Conservation (phyloP, 1,140 invertebrate species). For the Cyclargus thomasi region DNA sequence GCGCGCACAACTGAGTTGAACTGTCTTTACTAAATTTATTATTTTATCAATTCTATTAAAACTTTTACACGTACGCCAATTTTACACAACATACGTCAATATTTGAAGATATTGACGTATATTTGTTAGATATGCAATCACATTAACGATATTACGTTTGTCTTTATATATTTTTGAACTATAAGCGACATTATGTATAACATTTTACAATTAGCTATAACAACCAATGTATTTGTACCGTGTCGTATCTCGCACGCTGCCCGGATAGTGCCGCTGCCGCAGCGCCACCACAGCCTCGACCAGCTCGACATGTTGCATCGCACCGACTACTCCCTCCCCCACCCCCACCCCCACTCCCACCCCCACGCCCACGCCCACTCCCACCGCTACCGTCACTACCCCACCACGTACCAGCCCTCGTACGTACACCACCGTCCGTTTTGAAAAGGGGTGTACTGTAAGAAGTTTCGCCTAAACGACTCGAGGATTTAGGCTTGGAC, state of each 20-base stretch:
- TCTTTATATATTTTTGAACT: too few relatives aligned
- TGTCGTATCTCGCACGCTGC: conserved; percentile 53
- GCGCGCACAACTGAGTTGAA: too few relatives aligned
- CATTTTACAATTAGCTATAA: too few relatives aligned
- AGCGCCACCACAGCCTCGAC: conserved; percentile 66
- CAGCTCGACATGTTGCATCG: conserved; percentile 66
- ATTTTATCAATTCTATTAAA: too few relatives aligned
- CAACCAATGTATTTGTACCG: conserved; percentile 5
- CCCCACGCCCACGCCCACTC: conserved; percentile 42
- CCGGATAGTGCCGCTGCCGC: conserved; percentile 41
- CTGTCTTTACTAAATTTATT: too few relatives aligned
- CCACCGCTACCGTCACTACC: conserved; percentile 34
- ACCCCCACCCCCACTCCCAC: conserved; percentile 40
- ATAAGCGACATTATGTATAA: too few relatives aligned
- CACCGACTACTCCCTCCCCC: conserved; percentile 45
- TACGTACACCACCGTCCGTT: conserved; percentile 68
- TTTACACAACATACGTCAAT: too few relatives aligned
- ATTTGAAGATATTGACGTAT: too few relatives aligned
- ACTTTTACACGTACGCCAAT: too few relatives aligned
- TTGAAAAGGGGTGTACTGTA: conserved; percentile 71
- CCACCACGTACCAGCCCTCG: conserved; percentile 53
- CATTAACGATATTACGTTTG: too few relatives aligned
- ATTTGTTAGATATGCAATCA: too few relatives aligned
- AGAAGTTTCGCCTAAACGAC: conserved; percentile 66
- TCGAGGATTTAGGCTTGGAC: conserved; percentile 57